phyloP scores from a whole-genome alignment of 2,797 vertebrate genomes.

The Rhabdomys pumilio region DNA sequence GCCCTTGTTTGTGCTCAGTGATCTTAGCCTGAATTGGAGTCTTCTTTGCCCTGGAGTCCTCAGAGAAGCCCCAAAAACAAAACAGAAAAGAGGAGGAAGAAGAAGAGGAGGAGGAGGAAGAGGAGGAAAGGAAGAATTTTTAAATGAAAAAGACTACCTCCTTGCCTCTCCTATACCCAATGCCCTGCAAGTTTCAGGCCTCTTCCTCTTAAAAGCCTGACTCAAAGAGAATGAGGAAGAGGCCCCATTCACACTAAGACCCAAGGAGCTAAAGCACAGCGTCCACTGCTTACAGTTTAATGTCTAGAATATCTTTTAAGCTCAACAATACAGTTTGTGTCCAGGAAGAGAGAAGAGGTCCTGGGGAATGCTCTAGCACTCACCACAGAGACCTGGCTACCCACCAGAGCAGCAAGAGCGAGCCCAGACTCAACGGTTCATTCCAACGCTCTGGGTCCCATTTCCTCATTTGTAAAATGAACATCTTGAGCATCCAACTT shows the following conservation, averaged over 20 bases:
- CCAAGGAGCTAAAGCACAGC: neutral
- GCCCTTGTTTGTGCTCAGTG: neutral
- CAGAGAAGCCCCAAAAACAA: slow-evolving; percentile 31
- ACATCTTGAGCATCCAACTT: slow-evolving; percentile 41
- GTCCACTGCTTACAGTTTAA: slow-evolving; percentile 45
- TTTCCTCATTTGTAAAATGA: slow-evolving; percentile 57
- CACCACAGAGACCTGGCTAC: neutral
- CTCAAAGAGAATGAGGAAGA: neutral
- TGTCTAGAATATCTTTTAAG: neutral
- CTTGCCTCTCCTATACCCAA: neutral
- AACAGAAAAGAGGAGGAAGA: neutral
- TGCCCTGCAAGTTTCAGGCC: neutral
- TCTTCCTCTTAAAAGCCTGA: slow-evolving; percentile 13
- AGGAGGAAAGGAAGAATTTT: neutral
- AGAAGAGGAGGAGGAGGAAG: no score
- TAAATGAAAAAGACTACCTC: neutral
- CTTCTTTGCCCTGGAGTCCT: neutral
- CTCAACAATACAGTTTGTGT: neutral
- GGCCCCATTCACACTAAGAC: neutral
- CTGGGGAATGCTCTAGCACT: neutral
- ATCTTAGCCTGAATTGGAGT: neutral
- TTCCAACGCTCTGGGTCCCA: neutral
- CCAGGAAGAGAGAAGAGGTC: neutral
- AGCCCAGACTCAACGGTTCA: neutral
- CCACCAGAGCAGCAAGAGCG: neutral